Conservation (phyloP, 2,113 vertebrate genomes). For the Coryphaenoides rupestris region DNA sequence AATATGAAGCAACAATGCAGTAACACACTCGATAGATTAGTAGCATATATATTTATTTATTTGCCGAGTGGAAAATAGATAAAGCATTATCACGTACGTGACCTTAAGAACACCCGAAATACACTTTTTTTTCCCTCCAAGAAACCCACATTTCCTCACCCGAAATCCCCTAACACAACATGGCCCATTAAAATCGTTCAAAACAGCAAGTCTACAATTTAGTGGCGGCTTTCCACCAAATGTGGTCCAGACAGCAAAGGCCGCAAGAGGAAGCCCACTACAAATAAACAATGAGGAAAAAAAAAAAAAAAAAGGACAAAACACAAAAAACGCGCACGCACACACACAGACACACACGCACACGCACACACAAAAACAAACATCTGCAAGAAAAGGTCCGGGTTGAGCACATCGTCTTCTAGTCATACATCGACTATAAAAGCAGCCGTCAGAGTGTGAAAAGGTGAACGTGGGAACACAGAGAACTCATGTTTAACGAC, state of each 20-base stretch:
- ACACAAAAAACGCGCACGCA: too few species aligned
- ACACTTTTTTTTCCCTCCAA: slow-evolving; percentile 46
- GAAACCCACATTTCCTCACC: slow-evolving; percentile 47
- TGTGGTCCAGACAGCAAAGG: slow-evolving; percentile 63
- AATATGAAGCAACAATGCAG: too few species aligned
- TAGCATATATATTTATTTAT: neutral
- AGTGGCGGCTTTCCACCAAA: slow-evolving; percentile 53
- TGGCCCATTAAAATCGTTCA: slow-evolving; percentile 58
- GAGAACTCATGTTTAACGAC: too few species aligned
- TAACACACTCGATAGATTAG: too few species aligned
- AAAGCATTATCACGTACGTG: neutral
- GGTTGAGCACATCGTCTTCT: slow-evolving; percentile 43
- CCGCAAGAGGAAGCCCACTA: slow-evolving; percentile 53
- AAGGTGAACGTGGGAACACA: too few species aligned
- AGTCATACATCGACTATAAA: slow-evolving; percentile 33
- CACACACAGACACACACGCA: neutral
- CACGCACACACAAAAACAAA: neutral
- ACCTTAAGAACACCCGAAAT: slow-evolving; percentile 42
- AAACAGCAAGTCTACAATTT: slow-evolving; percentile 62
- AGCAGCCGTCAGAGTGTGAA: neutral
- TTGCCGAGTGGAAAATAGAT: neutral
- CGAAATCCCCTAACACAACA: slow-evolving; percentile 53
- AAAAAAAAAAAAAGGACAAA: too few species aligned
- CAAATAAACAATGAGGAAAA: slow-evolving; percentile 23
- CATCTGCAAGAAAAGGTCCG: slow-evolving; percentile 53